These are phyloP conservation scores for Eupeodes corollae DNA, from an alignment of 1,140 invertebrate genomes.

Conservation along the genomic window DNA sequence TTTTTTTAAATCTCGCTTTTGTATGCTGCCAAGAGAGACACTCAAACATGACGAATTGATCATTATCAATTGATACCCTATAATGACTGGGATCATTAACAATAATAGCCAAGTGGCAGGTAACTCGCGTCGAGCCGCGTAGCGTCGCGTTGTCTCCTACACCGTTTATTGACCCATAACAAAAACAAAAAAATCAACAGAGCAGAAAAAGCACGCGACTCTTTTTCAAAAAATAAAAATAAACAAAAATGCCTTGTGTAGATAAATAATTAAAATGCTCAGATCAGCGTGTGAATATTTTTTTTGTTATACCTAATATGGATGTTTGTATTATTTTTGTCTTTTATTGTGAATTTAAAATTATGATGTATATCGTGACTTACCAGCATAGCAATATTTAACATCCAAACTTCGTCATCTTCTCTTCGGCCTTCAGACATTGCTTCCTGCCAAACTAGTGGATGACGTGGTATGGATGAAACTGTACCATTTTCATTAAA, in stretches of 20 bases:
- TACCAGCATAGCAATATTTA: slow-evolving; percentile 83
- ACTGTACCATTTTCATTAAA: slow-evolving; percentile 69
- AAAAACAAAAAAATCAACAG: not conserved
- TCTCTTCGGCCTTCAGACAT: slow-evolving; percentile 57
- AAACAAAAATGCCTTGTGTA: too few species aligned
- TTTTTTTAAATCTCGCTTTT: too few species aligned
- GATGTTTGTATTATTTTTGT: too few species aligned
- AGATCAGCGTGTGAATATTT: too few species aligned
- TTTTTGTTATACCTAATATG: too few species aligned
- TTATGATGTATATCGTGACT: slow-evolving; percentile 35
- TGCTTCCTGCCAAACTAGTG: slow-evolving; percentile 56
- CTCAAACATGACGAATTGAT: too few species aligned
- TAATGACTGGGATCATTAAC: too few species aligned
- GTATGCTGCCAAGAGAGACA: too few species aligned
- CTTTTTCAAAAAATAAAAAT: not conserved
- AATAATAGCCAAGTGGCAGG: too few species aligned
- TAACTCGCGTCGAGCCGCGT: too few species aligned
- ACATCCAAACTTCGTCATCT: slow-evolving; percentile 62
- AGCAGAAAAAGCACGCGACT: slow-evolving; percentile 3
- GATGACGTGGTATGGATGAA: slow-evolving; percentile 53
- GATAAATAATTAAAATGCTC: too few species aligned
- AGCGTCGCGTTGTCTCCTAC: not conserved
- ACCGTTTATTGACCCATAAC: not conserved
- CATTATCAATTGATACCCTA: too few species aligned
- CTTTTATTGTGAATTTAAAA: not conserved